Base-by-base conservation (phyloP, 2,797 vertebrate genomes). In the Podargus strigoides region DNA sequence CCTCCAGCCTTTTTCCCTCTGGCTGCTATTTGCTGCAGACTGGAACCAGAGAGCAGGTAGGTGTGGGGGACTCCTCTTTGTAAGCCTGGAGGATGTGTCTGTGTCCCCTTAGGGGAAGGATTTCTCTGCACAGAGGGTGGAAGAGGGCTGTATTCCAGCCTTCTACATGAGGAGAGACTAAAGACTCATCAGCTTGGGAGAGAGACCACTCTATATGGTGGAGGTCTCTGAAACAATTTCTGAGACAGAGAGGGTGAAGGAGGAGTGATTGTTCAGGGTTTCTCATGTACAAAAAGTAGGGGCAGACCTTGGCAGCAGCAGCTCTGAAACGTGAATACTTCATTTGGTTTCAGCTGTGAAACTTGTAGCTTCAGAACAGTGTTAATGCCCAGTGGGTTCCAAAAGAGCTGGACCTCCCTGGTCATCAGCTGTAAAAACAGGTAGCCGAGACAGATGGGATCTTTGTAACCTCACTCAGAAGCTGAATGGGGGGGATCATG, bases 1-100 rank as follows among this genome's bases (percentile, higher is more conserved):
- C 99, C 99, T 47, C 98, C 98, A 62, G 98, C 98, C 72, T 99
- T 99, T 97, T 99, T 99, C 95, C 98, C 99, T 7, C 96, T 99
- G 97, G 98, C 99, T 50, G 98, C 99, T 91, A 98, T 99, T 95
- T 99, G 99, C 96, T 99, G 99, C 96, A 98, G 98, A 95, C 98
- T 99, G 91, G 98, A 98, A 80, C 98, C 99, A 22, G 99, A 99
- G 95, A 99, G 98, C 98, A 98, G 99, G 99, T 99, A 78, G 36
- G 93, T 91, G 34, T 91, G 44, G 64, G 60, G 41, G 22, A n/a
- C 28, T 74, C 24, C 6, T 53, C 50, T 80, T 41, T 17, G 23
- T 59, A 55, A 89, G n/a, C 37, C 44, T 83, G 44, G 19, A 85
- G 62, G 21, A 32, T 42, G 23, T 62, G 49, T 62, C 34, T 60